Percentiles rank a stretch among this genome's conserved stretches.
Evolutionary conservation across 2,797 vertebrate genomes (phyloP).

Genomic region (Pseudocheirus occidentalis): DNA sequence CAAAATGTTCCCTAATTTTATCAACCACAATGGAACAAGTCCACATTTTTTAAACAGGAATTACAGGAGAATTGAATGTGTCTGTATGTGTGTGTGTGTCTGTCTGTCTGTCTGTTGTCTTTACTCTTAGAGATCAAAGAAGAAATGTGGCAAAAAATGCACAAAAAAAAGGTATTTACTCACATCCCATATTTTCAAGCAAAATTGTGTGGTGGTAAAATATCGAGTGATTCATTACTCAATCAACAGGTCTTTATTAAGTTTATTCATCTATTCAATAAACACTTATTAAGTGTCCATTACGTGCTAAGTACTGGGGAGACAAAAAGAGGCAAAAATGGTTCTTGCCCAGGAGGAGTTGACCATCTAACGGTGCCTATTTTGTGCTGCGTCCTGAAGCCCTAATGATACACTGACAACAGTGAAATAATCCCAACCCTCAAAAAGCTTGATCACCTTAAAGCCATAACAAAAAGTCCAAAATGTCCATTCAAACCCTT

Average conservation of each 20-base stretch:
- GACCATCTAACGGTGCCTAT: background rate
- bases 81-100: too few species aligned
- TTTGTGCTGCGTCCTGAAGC: background rate
- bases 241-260: background rate
- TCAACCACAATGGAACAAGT: background rate
- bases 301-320: background rate
- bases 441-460: background rate
- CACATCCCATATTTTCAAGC: background rate
- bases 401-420: background rate
- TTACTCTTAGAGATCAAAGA: background rate
- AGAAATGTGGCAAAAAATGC: background rate
- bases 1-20: background rate
- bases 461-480: background rate
- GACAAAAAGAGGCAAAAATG: background rate
- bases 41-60: background rate
- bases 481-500: background rate
- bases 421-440: background rate
- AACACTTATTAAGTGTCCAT: background rate
- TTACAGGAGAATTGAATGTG: background rate
- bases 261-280: background rate
- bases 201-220: background rate
- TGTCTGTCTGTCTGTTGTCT: too few species aligned
- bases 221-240: background rate
- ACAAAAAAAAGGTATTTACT: background rate
- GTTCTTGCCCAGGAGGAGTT: background rate